Base-by-base conservation (phyloP, 2,113 vertebrate genomes). In the Ariopsis seemanni region DNA sequence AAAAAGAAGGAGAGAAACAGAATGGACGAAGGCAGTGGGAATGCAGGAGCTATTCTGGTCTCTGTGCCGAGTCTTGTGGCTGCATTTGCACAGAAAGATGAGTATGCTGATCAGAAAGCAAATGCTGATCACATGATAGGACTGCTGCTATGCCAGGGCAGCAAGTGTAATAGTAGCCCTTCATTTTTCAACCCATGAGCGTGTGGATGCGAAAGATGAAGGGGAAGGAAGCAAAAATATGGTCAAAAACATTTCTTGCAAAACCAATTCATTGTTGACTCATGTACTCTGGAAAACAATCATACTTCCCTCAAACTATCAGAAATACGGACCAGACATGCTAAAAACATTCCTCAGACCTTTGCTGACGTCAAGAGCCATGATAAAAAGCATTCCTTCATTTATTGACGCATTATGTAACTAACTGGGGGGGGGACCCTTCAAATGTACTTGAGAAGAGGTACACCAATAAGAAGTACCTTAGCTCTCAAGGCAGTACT, bases 291-390 rank as follows among this genome's bases (percentile, higher is more conserved):
- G 85, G 85, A 72, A 87, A 82, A 83, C n/a, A 22, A 25, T 84
- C 30, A 71, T 30, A 72, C 30, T n/a, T 57, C 30, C 80, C 14
- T 27, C 27, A 86, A 52, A 74, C 48, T 53, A 81, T 8, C 22
- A 74, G 27, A 60, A 88, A 50, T 78, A 87, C 48, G 53, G n/a
- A 63, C 25, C 22, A 88, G 83, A 88, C 85, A 30, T 27, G 30
- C 50, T 80, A 53, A 87, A 80, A 88, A 83, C 89, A 91, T 91
- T 91, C 89, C 83, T 30, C 57, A 57, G 75, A 71, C 55, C 50
- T 77, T 79, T 30, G 50, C 81, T 89, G 89, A 89, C 85, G 87
- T 87, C 78, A 84, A 90, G 77, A 79, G 30, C 30, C 60, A 75
- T 55, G 87, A 91, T 86, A 79, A 87, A 90, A 88, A 25, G 58